phyloP scores from a whole-genome alignment of 2,888 invertebrate species.

The Ditula angustiorana region DNA sequence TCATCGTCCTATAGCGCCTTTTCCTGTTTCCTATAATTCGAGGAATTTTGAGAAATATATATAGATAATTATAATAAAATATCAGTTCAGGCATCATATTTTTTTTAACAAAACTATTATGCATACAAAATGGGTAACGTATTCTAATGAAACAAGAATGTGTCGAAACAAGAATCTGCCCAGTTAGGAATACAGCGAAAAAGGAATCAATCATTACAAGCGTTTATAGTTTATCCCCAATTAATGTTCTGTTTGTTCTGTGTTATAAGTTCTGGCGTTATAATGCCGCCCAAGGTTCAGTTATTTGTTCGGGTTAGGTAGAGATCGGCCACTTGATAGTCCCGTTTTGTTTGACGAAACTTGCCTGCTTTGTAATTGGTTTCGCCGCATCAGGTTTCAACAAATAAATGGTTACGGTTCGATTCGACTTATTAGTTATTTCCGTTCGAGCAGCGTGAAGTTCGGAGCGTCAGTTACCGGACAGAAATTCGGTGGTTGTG shows the following conservation, averaged over 20 bases:
- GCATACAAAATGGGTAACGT: too few species aligned
- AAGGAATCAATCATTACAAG: conserved; percentile 34
- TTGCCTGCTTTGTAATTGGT: conserved; percentile 10
- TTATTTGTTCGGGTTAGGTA: conserved; percentile 39
- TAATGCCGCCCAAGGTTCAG: conserved; percentile 10
- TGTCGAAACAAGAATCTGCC: too few species aligned
- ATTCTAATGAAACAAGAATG: too few species aligned
- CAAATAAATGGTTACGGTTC: background rate
- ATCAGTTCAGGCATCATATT: too few species aligned
- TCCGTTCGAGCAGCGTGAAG: conserved; percentile 44
- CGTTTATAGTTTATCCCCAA: conserved; percentile 39
- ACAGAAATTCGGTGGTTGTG: conserved; percentile 66
- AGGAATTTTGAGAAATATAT: too few species aligned
- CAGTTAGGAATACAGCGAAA: too few species aligned
- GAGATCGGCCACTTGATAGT: conserved; percentile 33
- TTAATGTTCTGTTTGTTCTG: conserved; percentile 25
- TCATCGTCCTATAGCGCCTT: too few species aligned
- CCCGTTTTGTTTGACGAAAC: conserved; percentile 25
- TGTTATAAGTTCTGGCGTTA: conserved; percentile 8
- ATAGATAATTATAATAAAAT: too few species aligned
- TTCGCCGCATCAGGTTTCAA: background rate
- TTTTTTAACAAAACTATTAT: too few species aligned
- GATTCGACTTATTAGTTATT: conserved; percentile 3
- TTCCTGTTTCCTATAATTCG: too few species aligned
- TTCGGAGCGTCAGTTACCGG: conserved; percentile 52